Evolutionary conservation across 2,888 invertebrate genomes (phyloP).

Genomic region (Chaitophorus viminalis): DNA sequence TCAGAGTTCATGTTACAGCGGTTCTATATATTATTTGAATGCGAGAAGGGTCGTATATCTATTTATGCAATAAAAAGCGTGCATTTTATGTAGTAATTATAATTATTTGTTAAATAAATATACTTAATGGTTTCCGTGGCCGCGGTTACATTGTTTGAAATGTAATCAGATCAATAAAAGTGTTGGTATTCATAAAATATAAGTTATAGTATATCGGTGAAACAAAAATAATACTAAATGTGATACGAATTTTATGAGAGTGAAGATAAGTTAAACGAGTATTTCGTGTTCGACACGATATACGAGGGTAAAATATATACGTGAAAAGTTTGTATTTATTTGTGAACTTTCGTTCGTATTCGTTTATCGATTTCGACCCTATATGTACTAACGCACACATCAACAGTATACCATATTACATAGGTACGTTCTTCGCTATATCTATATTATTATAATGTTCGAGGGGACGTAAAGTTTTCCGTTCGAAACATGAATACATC

Average conservation of each 20-base stretch:
- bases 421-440: background rate
- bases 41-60: too few relatives aligned
- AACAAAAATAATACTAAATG: conserved; percentile 22
- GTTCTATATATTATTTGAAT: too few relatives aligned
- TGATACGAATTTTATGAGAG: conserved; percentile 52
- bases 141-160: background rate
- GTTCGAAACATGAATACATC: background rate
- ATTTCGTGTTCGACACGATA: conserved; percentile 31
- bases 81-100: background rate
- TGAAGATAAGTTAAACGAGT: conserved; percentile 60
- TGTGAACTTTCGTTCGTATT: conserved; percentile 56
- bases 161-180: conserved; percentile 15
- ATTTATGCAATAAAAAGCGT: too few relatives aligned
- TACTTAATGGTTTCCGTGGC: background rate
- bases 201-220: background rate
- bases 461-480: conserved; percentile 51
- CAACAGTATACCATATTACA: conserved; percentile 41
- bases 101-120: background rate
- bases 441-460: conserved; percentile 48
- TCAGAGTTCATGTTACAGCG: too few relatives aligned
- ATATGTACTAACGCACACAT: conserved; percentile 27
- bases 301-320: conserved; percentile 28
- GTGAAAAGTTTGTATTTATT: conserved; percentile 61
- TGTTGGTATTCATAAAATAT: background rate
- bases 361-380: conserved; percentile 59